Evolutionary conservation across 2,113 vertebrate species (phyloP), one percentile per base, ranked within the genome.

Genomic region (Scopus umbretta): DNA sequence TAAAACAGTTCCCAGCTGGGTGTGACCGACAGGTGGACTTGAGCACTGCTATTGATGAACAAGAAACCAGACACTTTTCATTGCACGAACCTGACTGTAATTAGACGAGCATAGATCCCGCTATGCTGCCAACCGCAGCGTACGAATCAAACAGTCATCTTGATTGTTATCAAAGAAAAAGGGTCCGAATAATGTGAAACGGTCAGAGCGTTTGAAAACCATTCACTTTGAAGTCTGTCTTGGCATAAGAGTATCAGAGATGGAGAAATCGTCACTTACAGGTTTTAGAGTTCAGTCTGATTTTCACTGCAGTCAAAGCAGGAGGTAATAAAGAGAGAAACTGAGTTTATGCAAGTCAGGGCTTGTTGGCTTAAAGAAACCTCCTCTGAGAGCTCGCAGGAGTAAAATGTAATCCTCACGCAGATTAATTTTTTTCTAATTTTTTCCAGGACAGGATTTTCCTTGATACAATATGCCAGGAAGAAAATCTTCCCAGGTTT

Each of bases 381-480:
- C 61, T 43, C 38, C 50, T 40, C 45, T 12, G 20, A 47, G 23
- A 25, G 26, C n/a, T n/a, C 40, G 14, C 16, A 26, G 23, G 7
- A 47, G 10, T 30, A 17, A 25, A 72, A 29, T 4, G 7, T 32
- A 76, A 25, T n/a, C 21, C 40, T 25, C 59, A 18, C 49, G 15
- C 21, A 20, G 32, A 74, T 25, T 4, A 56, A 13, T 8, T 55
- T 32, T 26, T 16, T 42, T 23, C 25, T 73, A 2, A 12, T 65
- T 93, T 55, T 52, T 59, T 72, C 72, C 59, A 96, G 96, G 58
- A 55, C 50, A 73, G 26, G 20, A 80, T 96, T 80, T 97, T 98
- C 88, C 84, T 98, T 2, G 91, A 97, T 22, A 95, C 94, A n/a
- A 70, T 98, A 40, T 98, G 98, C 75, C 96, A 90, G 8, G 94